A percentile compares a stretch with the other conserved stretches of the same genome.
Conservation (phyloP, 2,113 vertebrate species). For the Sterna hirundo region DNA sequence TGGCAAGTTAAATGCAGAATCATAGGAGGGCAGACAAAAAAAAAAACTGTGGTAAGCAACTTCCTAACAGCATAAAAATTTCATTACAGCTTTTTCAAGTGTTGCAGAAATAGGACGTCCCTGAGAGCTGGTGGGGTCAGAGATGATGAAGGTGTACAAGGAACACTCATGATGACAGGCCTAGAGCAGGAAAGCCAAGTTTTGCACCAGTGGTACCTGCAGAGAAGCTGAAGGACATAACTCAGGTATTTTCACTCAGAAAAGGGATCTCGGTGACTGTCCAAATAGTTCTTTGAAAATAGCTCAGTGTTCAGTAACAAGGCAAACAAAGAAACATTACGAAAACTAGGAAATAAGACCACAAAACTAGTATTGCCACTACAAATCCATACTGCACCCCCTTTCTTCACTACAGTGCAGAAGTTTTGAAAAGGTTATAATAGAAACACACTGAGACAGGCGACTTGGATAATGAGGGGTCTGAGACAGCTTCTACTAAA, state of each 20-base stretch:
- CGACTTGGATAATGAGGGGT: background rate
- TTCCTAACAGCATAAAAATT: background rate
- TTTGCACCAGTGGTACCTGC: background rate
- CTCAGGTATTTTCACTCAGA: background rate
- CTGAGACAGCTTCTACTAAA: background rate
- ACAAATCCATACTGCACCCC: background rate
- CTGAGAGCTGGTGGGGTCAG: background rate
- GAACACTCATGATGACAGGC: background rate
- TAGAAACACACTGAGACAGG: background rate
- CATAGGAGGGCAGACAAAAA: background rate
- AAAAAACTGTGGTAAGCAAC: constrained; percentile 1
- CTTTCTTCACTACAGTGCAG: background rate
- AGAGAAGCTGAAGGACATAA: background rate
- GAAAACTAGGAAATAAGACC: background rate
- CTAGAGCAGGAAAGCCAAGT: background rate
- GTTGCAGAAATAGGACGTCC: background rate
- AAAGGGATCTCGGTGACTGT: background rate
- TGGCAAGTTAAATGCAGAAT: background rate
- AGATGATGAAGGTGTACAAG: background rate
- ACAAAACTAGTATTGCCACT: background rate
- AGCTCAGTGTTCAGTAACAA: background rate
- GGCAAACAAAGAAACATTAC: background rate
- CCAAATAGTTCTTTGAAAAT: background rate
- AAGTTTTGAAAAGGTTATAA: background rate
- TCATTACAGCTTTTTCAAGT: constrained; percentile 4